Conservation (phyloP, 2,888 invertebrate species). For the Volucella bombylans region DNA sequence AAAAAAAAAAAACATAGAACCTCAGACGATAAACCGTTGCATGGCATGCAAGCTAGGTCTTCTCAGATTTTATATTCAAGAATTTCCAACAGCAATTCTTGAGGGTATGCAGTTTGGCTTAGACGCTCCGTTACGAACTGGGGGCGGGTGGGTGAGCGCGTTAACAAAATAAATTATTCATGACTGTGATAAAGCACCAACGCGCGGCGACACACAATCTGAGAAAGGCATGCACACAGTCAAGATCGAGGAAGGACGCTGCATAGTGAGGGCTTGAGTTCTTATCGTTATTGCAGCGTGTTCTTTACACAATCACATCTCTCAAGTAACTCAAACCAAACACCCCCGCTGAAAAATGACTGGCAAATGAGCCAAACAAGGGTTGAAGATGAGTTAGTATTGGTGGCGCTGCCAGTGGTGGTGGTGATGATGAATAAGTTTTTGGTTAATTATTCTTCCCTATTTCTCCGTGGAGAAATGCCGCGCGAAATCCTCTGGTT, state of each 20-base stretch:
- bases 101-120: neutral
- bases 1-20: constrained; percentile 46
- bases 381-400: neutral
- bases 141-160: constrained; percentile 23
- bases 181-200: constrained; percentile 71
- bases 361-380: constrained; percentile 54
- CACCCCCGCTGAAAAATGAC: constrained; percentile 13
- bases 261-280: constrained; percentile 29
- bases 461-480: constrained; percentile 6
- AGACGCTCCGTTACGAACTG: neutral
- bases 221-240: constrained; percentile 55
- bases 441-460: constrained; percentile 67
- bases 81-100: no score
- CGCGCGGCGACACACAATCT: constrained; percentile 69
- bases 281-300: constrained; percentile 66
- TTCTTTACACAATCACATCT: constrained; percentile 35
- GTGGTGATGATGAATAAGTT: constrained; percentile 69
- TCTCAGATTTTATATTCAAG: constrained; percentile 24
- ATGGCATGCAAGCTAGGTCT: constrained; percentile 60
- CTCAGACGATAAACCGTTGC: constrained; percentile 61
- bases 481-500: neutral
- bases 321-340: no score
- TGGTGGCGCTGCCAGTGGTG: neutral
- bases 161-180: constrained; percentile 70
- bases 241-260: constrained; percentile 27